A percentile compares a stretch with the other conserved stretches of the same genome.
Conservation (phyloP, 2,888 invertebrate species). For the Mechanitis messenoides region DNA sequence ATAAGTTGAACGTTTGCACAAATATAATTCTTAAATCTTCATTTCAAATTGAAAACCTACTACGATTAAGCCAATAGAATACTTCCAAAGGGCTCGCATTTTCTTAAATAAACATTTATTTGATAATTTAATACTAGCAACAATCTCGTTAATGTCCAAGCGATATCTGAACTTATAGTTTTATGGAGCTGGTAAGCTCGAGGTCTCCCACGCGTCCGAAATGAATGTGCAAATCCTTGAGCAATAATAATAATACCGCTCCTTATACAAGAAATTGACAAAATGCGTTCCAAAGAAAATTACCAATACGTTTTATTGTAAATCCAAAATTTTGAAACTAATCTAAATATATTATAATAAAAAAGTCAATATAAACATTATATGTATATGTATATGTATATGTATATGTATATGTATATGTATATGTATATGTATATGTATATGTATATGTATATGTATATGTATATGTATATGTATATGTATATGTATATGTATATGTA, state of each 20-base stretch:
- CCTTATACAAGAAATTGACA: conserved; percentile 40
- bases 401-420: no score
- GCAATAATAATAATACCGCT: conserved; percentile 42
- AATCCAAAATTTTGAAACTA: no score
- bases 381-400: no score
- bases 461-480: no score
- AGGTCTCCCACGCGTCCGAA: conserved; percentile 56
- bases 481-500: no score
- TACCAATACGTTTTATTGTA: conserved; percentile 13
- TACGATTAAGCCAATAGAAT: conserved; percentile 13
- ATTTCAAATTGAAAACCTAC: conserved; percentile 14
- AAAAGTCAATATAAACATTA: no score
- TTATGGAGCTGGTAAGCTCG: conserved; percentile 44
- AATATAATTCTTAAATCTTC: neutral
- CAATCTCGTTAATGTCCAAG: conserved; percentile 25
- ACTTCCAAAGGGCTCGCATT: conserved; percentile 16
- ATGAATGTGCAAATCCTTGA: conserved; percentile 51
- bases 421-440: no score
- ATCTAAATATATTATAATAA: no score
- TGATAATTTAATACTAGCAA: conserved; percentile 1
- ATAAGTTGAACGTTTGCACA: neutral
- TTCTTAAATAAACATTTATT: conserved; percentile 9
- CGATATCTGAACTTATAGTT: conserved; percentile 47
- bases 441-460: no score
- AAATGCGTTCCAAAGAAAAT: conserved; percentile 19